Evolutionary conservation across 2,888 invertebrate genomes (phyloP).

Genomic region (Troglohyphantes excavatus): DNA sequence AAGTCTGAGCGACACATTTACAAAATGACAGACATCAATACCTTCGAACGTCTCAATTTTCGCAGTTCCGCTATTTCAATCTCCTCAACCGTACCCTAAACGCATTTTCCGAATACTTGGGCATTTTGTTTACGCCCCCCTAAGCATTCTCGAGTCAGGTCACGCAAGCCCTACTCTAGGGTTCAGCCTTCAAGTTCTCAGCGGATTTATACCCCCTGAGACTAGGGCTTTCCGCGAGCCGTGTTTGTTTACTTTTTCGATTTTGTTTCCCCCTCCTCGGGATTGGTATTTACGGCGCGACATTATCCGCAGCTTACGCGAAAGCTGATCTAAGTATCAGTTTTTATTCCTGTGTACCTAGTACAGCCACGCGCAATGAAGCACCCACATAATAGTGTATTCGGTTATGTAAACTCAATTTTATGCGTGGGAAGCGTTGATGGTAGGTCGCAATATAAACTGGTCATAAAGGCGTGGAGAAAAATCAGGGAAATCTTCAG

Average conservation of each 20-base stretch:
- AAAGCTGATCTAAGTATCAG: conserved; percentile 47
- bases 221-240: conserved; percentile 27
- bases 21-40: too few relatives aligned
- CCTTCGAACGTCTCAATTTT: too few relatives aligned
- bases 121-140: too few relatives aligned
- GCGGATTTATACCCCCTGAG: conserved; percentile 40
- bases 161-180: conserved; percentile 37
- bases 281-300: conserved; percentile 43
- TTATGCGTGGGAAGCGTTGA: background rate
- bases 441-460: too few relatives aligned
- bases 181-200: conserved; percentile 25
- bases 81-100: too few relatives aligned
- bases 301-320: conserved; percentile 54
- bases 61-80: too few relatives aligned
- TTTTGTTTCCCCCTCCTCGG: conserved; percentile 30
- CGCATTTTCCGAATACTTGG: too few relatives aligned
- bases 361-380: conserved; percentile 27
- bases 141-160: background rate
- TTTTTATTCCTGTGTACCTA: conserved; percentile 31
- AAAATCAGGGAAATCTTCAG: too few relatives aligned
- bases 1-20: too few relatives aligned
- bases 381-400: conserved; percentile 12
- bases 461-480: too few relatives aligned
- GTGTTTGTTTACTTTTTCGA: conserved; percentile 28
- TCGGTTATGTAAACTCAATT: conserved; percentile 13